These are phyloP conservation scores for Melangyna quadrimaculata DNA, from an alignment of 2,888 invertebrate species.

Conservation along the genomic window DNA sequence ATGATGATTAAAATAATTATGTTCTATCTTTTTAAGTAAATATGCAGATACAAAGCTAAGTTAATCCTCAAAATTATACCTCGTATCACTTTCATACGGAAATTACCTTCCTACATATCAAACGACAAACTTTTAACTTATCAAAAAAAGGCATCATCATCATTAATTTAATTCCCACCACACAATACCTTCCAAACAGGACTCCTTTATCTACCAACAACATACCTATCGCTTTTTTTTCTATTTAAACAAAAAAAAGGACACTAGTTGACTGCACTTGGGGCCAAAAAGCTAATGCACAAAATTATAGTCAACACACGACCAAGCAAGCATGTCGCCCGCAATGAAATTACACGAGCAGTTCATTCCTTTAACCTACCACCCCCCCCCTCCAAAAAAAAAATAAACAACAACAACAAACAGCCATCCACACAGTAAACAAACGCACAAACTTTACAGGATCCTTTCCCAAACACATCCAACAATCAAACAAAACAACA, in stretches of 20 bases:
- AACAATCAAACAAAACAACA: neutral
- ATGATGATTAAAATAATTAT: too few relatives aligned
- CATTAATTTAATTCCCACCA: conserved; percentile 36
- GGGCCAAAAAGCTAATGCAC: conserved; percentile 57
- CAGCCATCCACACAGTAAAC: conserved; percentile 22
- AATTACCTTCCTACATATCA: neutral
- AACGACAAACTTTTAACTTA: conserved; percentile 1
- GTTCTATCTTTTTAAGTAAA: too few relatives aligned
- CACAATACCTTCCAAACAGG: neutral
- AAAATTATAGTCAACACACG: conserved; percentile 53
- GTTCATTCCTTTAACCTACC: conserved; percentile 23
- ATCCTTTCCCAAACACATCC: neutral
- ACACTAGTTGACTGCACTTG: conserved; percentile 66
- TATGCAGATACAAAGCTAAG: neutral
- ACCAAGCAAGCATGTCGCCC: conserved; percentile 37
- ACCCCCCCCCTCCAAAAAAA: neutral
- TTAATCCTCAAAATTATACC: neutral
- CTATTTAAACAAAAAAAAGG: conserved; percentile 36
- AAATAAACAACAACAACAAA: conserved; percentile 22
- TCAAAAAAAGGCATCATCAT: conserved; percentile 1
- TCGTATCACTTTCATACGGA: neutral
- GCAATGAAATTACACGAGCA: conserved; percentile 54
- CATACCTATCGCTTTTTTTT: neutral
- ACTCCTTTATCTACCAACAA: neutral
- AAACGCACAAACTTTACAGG: conserved; percentile 61